A percentile compares a stretch with the other conserved stretches of the same genome.
phyloP scores from a whole-genome alignment of 2,888 invertebrate species.

The Chymomyza amoena region DNA sequence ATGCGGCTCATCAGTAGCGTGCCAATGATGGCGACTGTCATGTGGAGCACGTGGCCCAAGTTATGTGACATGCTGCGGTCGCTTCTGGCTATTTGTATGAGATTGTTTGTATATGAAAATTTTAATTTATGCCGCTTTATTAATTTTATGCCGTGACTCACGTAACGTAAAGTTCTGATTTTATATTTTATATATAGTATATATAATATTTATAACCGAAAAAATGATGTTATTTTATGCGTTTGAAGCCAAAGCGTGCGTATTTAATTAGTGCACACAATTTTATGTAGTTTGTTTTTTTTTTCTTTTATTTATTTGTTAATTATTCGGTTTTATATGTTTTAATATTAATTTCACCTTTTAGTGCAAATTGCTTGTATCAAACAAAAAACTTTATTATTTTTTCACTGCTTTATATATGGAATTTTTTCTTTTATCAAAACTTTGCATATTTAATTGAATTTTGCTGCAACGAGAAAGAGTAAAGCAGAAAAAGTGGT shows the following conservation, averaged over 20 bases:
- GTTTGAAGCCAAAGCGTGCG: neutral
- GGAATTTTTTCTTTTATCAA: constrained; percentile 15
- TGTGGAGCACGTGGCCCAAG: constrained; percentile 16
- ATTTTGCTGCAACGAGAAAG: constrained; percentile 40
- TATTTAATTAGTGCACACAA: constrained; percentile 1
- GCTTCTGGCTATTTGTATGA: constrained; percentile 4
- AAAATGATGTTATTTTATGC: neutral
- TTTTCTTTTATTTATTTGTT: constrained; percentile 12
- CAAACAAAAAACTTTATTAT: neutral
- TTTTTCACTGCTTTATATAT: neutral
- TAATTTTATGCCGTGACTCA: neutral
- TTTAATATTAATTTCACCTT: neutral
- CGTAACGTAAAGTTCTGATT: neutral
- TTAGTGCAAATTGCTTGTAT: neutral
- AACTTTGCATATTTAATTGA: constrained; percentile 37
- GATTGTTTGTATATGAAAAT: neutral
- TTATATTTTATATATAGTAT: too few relatives aligned
- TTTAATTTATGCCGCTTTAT: constrained; percentile 2
- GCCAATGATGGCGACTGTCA: constrained; percentile 12
- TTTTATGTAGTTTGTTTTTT: neutral
- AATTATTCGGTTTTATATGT: constrained; percentile 22
- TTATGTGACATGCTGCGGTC: constrained; percentile 34
- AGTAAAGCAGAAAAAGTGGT: constrained; percentile 6
- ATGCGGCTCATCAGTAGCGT: constrained; percentile 19
- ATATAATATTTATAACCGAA: neutral